A percentile compares a stretch with the other conserved stretches of the same genome.
phyloP scores from a whole-genome alignment of 37 sponge, comb jelly and placozoan species.

The Cladorhizidae sp. region DNA sequence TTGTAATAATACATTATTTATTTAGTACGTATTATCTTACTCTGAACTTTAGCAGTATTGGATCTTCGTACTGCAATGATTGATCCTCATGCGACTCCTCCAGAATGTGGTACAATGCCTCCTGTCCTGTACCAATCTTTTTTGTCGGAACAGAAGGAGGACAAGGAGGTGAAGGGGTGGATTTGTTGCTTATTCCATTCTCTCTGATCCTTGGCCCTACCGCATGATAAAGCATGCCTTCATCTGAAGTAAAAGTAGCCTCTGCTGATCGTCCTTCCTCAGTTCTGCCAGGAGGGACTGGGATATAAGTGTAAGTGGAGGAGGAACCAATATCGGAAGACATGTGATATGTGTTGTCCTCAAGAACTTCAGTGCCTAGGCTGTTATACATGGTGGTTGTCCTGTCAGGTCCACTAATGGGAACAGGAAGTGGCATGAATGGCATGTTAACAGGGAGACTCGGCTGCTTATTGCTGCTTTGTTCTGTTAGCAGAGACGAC shows the following conservation, averaged over 20 bases:
- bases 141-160: not conserved
- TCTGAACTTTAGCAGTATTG: conserved; percentile 8
- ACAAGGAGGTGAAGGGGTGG: not conserved
- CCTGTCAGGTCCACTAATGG: not conserved
- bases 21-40: not conserved
- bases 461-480: no score
- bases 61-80: not conserved
- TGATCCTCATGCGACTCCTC: no score
- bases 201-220: not conserved
- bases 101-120: not conserved
- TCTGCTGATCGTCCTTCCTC: no score
- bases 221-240: not conserved
- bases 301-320: not conserved
- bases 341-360: conserved; percentile 8
- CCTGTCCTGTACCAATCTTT: not conserved
- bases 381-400: not conserved
- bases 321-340: not conserved
- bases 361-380: not conserved
- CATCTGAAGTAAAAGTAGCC: not conserved
- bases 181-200: not conserved
- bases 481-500: no score
- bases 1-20: no score
- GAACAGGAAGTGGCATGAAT: no score
- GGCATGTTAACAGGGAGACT: no score
- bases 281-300: not conserved